phyloP scores from a whole-genome alignment of 2,113 vertebrate species.

The Oxygymnocypris stewartii region DNA sequence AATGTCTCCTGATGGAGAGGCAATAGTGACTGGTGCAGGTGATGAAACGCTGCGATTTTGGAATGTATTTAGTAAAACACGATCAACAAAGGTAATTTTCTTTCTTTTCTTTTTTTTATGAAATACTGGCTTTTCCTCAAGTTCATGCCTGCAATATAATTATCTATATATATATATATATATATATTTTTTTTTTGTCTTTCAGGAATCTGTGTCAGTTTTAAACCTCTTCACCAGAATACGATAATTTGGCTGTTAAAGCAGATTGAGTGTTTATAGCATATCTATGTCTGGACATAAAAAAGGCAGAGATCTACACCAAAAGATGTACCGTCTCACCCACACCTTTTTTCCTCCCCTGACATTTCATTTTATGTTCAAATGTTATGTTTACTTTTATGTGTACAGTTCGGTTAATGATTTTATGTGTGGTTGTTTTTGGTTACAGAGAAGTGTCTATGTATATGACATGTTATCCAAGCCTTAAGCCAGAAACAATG shows the following conservation, averaged over 20 bases:
- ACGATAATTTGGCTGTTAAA: slow-evolving; percentile 56
- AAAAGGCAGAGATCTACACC: neutral
- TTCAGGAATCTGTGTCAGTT: slow-evolving; percentile 72
- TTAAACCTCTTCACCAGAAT: slow-evolving; percentile 76
- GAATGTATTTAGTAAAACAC: slow-evolving; percentile 98
- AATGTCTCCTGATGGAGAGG: slow-evolving; percentile 98
- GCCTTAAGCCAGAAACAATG: slow-evolving; percentile 50
- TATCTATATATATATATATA: neutral
- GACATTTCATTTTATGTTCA: neutral
- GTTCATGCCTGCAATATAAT: neutral
- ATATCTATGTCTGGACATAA: neutral
- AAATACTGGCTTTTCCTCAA: neutral
- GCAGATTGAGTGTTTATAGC: neutral
- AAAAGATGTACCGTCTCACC: neutral
- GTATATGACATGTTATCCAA: slow-evolving; percentile 33
- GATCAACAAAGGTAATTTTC: slow-evolving; percentile 90
- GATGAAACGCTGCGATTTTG: slow-evolving; percentile 97
- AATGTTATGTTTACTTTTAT: slow-evolving; percentile 44
- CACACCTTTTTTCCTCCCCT: slow-evolving; percentile 1
- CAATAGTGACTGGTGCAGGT: slow-evolving; percentile 96
- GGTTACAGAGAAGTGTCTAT: slow-evolving; percentile 31
- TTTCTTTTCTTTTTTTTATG: neutral
- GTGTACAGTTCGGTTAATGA: slow-evolving; percentile 52
- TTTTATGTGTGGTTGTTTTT: slow-evolving; percentile 46
- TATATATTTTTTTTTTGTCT: slow-evolving; percentile 12